phyloP scores from a whole-genome alignment of 2,797 vertebrate species.

The Tachyglossus aculeatus region DNA sequence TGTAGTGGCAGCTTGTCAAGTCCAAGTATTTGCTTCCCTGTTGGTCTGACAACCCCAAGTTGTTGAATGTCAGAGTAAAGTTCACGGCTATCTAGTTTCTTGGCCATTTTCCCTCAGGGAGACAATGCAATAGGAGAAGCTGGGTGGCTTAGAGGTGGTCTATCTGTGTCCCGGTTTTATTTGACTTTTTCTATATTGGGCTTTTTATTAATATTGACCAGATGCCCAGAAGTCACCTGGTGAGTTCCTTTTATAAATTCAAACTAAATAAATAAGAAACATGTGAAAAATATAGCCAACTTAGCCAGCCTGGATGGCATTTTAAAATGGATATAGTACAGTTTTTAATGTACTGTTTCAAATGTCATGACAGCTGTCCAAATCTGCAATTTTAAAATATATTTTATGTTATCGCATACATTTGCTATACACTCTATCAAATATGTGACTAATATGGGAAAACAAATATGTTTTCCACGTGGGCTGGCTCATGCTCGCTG shows the following conservation, averaged over 20 bases:
- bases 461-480: constrained; percentile 59
- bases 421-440: constrained; percentile 61
- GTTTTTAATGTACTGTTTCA: constrained; percentile 61
- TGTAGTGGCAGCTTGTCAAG: background rate
- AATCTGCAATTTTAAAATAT: constrained; percentile 63
- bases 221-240: constrained; percentile 42
- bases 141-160: background rate
- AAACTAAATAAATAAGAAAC: constrained; percentile 43
- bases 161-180: background rate
- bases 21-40: background rate
- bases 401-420: constrained; percentile 63
- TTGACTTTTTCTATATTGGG: background rate
- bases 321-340: constrained; percentile 44
- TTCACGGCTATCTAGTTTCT: background rate
- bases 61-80: background rate
- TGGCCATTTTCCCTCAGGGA: background rate
- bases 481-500: constrained; percentile 37
- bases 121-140: background rate
- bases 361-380: constrained; percentile 64
- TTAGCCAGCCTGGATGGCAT: constrained; percentile 49
- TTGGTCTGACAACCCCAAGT: background rate
- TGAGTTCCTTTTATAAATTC: constrained; percentile 25
- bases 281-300: constrained; percentile 45
- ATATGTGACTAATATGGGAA: constrained; percentile 60
- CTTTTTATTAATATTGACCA: constrained; percentile 30